These are phyloP conservation scores for Sebastolobus altivelis DNA, from an alignment of 2,797 vertebrate species.

Conservation along the genomic window DNA sequence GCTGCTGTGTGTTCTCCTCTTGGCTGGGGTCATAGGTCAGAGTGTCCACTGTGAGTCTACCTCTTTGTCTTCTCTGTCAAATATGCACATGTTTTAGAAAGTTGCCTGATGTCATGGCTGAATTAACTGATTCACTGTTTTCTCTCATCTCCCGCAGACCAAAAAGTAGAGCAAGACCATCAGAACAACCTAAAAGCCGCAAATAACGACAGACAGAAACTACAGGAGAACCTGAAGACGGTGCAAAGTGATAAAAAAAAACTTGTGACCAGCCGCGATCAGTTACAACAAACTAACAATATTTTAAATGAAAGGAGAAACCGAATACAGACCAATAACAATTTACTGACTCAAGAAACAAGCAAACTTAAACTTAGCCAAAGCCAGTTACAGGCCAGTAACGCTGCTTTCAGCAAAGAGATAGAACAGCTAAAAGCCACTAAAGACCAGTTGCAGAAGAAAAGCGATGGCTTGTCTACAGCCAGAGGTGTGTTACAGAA, in stretches of 20 bases:
- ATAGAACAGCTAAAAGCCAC: conserved; percentile 23
- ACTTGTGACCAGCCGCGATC: rapidly evolving
- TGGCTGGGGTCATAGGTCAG: conserved; percentile 66
- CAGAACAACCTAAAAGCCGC: conserved; percentile 31
- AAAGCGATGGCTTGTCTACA: background rate
- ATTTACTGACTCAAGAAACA: background rate
- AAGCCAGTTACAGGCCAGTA: conserved; percentile 37
- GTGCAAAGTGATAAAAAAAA: conserved; percentile 14
- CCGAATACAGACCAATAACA: background rate
- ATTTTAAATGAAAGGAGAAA: rapidly evolving
- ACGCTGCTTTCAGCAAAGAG: conserved; percentile 30
- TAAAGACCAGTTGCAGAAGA: conserved; percentile 20
- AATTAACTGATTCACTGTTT: background rate
- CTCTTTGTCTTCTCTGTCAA: conserved; percentile 6
- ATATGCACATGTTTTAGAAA: background rate
- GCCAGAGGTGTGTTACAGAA: conserved; percentile 25
- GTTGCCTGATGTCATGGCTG: background rate
- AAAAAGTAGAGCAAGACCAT: conserved; percentile 24
- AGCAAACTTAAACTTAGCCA: conserved; percentile 4
- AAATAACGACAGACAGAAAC: conserved; percentile 33
- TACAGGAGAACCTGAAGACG: conserved; percentile 27
- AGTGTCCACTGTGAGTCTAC: conserved; percentile 67
- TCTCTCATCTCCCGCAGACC: conserved; percentile 46
- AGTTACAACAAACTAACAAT: rapidly evolving
- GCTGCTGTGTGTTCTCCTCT: conserved; percentile 64